Conservation (phyloP, 1,140 invertebrate species). For the Neotoxoptera formosana region DNA sequence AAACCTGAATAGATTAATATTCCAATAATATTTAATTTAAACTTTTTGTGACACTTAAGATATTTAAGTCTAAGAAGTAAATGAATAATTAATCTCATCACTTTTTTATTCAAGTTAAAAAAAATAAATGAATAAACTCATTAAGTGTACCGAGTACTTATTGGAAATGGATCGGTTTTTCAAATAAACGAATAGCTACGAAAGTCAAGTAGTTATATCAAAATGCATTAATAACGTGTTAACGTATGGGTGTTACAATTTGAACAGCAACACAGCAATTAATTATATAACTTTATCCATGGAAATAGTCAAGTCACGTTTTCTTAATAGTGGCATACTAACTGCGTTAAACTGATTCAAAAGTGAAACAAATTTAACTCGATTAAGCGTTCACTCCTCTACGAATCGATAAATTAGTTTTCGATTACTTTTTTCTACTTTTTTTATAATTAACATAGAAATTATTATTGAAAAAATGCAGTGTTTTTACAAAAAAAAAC, state of each 20-base stretch:
- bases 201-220: not conserved
- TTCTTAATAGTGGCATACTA: not conserved
- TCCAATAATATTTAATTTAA: slow-evolving; percentile 59
- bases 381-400: not conserved
- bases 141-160: not conserved
- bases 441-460: not conserved
- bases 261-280: not conserved
- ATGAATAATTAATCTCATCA: not conserved
- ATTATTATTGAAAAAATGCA: not conserved
- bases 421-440: not conserved
- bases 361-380: not conserved
- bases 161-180: not conserved
- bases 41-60: not conserved
- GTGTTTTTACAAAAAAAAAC: not conserved
- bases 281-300: not conserved
- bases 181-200: not conserved
- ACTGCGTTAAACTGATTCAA: not conserved
- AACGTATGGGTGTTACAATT: not conserved
- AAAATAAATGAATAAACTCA: not conserved
- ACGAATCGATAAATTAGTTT: not conserved
- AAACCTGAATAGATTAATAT: not conserved
- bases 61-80: not conserved
- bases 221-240: not conserved
- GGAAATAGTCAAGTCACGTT: not conserved
- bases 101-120: not conserved